Conservation (phyloP, 35 echinoderm and acorn worm species). For the Amphiura filiformis region DNA sequence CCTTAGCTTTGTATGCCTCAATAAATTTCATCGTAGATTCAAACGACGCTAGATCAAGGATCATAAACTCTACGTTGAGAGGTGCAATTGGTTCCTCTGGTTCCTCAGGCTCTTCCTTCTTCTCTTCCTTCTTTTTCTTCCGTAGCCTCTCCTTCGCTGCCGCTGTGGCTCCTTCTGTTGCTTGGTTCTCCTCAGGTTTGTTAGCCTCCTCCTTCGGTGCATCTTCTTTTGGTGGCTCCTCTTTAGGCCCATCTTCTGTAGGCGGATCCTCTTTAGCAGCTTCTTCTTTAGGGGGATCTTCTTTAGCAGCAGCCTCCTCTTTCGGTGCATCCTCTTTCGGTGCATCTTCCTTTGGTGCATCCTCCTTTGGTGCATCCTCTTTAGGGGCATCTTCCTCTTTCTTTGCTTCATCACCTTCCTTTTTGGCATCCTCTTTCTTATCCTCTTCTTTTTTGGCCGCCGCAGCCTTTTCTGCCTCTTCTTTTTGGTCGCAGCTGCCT, state of each 20-base stretch:
- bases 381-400: background rate
- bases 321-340: background rate
- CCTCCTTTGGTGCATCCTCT: background rate
- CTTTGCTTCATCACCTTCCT: too few relatives aligned
- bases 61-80: conserved; percentile 37
- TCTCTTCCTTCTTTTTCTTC: too few relatives aligned
- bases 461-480: background rate
- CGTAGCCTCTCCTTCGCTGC: background rate
- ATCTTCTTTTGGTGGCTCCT: background rate
- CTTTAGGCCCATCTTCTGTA: background rate
- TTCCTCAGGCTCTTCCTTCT: background rate
- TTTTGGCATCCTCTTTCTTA: background rate
- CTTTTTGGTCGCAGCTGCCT: background rate
- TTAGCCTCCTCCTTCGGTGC: background rate
- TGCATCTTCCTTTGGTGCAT: background rate
- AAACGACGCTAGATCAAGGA: conserved; percentile 26
- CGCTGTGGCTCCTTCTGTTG: background rate
- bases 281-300: background rate
- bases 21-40: conserved; percentile 14
- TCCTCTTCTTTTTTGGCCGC: background rate
- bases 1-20: conserved; percentile 29
- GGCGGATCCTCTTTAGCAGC: background rate
- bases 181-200: too few relatives aligned
- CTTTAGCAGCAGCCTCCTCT: background rate
- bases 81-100: background rate